phyloP scores from a whole-genome alignment of 2,888 invertebrate species.

The Cryptocephalus primarius region DNA sequence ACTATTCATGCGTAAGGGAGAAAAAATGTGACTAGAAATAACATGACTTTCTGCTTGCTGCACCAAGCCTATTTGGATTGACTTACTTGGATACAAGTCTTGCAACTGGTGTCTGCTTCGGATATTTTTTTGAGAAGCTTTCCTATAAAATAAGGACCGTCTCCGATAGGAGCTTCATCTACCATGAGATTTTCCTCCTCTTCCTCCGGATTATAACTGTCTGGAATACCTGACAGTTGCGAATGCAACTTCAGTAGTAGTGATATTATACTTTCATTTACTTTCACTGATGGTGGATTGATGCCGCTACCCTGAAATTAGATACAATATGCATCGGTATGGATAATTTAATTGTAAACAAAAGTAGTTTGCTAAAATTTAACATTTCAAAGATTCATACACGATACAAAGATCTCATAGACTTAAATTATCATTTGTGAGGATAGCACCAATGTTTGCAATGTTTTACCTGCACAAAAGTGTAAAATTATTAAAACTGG shows the following conservation, averaged over 20 bases:
- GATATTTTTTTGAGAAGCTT: constrained; percentile 68
- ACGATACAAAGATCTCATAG: no score
- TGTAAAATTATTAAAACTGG: no score
- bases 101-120: constrained; percentile 58
- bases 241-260: constrained; percentile 84
- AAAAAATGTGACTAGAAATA: no score
- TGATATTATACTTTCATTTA: constrained; percentile 84
- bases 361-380: no score
- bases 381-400: no score
- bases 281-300: constrained; percentile 33
- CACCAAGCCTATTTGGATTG: background rate
- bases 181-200: constrained; percentile 30
- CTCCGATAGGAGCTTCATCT: constrained; percentile 50
- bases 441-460: no score
- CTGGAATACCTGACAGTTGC: constrained; percentile 71
- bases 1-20: no score
- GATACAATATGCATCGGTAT: no score
- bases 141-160: constrained; percentile 80
- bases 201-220: constrained; percentile 53
- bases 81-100: constrained; percentile 45
- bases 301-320: constrained; percentile 19
- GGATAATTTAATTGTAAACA: no score
- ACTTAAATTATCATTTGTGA: no score
- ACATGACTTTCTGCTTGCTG: no score
- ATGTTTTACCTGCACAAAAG: no score